Conservation (phyloP, 1,140 invertebrate species). For the Lordiphosa collinella region DNA sequence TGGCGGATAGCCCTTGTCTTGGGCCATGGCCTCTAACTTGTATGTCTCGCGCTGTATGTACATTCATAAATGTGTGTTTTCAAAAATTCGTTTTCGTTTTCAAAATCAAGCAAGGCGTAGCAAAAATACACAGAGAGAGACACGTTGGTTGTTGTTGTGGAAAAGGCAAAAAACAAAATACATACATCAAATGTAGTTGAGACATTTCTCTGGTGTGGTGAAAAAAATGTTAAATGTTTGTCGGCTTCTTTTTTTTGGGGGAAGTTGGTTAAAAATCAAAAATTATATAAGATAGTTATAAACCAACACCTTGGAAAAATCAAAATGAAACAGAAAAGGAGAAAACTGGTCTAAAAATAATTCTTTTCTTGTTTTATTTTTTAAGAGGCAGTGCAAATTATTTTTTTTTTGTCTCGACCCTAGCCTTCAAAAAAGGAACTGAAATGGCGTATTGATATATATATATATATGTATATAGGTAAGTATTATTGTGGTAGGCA, state of each 20-base stretch:
- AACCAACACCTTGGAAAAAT: conserved; percentile 55
- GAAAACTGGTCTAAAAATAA: conserved; percentile 16
- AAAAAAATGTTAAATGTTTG: conserved; percentile 22
- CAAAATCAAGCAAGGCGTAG: conserved; percentile 63
- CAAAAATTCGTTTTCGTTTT: conserved; percentile 40
- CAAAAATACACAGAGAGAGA: conserved; percentile 38
- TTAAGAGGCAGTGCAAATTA: conserved; percentile 74
- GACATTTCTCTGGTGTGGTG: conserved; percentile 22
- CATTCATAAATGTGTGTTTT: conserved; percentile 37
- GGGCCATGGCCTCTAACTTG: conserved; percentile 97
- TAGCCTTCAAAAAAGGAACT: conserved; percentile 54
- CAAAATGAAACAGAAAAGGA: conserved; percentile 11
- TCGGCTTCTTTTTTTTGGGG: not conserved
- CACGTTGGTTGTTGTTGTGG: conserved; percentile 38
- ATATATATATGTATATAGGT: conserved; percentile 15
- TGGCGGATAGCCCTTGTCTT: conserved; percentile 96
- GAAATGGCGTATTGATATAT: conserved; percentile 13
- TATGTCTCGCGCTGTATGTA: conserved; percentile 94
- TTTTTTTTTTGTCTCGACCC: conserved; percentile 69
- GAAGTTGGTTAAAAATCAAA: conserved; percentile 24
- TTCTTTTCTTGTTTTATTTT: conserved; percentile 17
- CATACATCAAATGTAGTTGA: conserved; percentile 43
- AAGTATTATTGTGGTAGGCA: conserved; percentile 9
- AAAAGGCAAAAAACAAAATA: conserved; percentile 71
- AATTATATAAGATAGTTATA: conserved; percentile 11